phyloP scores from a whole-genome alignment of 2,797 vertebrate species.

The Myotis myotis region DNA sequence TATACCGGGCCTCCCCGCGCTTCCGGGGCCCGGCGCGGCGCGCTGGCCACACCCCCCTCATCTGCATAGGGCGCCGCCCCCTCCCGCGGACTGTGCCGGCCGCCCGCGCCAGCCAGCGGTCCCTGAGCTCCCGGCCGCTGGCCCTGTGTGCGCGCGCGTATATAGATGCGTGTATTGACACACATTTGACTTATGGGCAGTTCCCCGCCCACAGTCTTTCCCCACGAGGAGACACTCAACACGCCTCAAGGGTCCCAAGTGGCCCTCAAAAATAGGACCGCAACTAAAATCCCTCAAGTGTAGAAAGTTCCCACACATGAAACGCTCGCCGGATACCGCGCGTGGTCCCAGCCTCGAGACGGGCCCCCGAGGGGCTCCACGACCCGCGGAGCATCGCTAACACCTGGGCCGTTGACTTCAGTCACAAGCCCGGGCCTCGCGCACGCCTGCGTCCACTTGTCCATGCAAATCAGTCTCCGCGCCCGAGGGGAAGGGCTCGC shows the following conservation, averaged over 20 bases:
- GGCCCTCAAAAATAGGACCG: neutral
- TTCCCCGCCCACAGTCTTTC: neutral
- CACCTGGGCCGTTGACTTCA: neutral
- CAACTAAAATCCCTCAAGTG: neutral
- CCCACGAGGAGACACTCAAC: neutral
- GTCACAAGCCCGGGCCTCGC: neutral
- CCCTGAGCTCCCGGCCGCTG: fast-evolving
- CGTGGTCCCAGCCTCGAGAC: fast-evolving
- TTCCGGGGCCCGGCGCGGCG: slow-evolving; percentile 88
- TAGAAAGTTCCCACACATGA: slow-evolving; percentile 15
- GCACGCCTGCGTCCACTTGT: neutral
- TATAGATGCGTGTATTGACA: fast-evolving
- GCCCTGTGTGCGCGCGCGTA: fast-evolving
- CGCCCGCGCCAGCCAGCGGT: fast-evolving
- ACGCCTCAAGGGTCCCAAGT: neutral
- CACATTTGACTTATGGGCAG: neutral
- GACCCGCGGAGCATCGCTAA: no score
- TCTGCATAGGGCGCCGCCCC: slow-evolving; percentile 88
- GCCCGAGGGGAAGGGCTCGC: neutral
- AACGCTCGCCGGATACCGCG: neutral
- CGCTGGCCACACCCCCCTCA: slow-evolving; percentile 91
- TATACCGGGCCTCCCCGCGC: slow-evolving; percentile 87
- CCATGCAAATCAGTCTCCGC: neutral
- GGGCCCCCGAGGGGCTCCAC: neutral
- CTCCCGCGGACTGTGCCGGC: neutral